Base-by-base conservation (phyloP, 2,113 vertebrate genomes). In the Pseudolaguvia tuberculata region DNA sequence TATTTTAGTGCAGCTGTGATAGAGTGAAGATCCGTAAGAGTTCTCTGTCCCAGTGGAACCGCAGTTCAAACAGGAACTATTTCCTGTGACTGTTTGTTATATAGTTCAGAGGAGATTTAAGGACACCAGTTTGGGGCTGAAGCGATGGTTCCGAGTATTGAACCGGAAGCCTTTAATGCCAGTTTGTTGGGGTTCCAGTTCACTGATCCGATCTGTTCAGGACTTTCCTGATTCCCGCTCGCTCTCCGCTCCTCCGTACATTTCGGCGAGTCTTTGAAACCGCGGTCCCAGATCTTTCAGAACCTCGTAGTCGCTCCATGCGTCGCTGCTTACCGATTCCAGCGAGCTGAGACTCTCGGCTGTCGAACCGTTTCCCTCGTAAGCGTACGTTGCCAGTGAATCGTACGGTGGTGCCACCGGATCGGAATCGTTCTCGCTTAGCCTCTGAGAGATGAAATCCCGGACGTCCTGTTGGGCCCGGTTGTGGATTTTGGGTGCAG, bases 201-300 rank as follows among this genome's bases (percentile, higher is more conserved):
- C 15, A 21, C 35, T 15, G 31, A 42, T 27, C 63, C 10, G 20
- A 8, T 7, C 51, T 13, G 2, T 53, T 39, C 8, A 66, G 27
- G 51, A 52, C 74, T 78, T 86, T 94, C 94, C 97, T 79, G 94
- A 94, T 87, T 96, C 94, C 80, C 88, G 91, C 88, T 95, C 94
- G 72, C 95, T 94, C 88, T 95, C 94, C 73, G 89, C 91, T 7
- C 91, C 85, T 0, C 95, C 95, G 25, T 98, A 98, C 96, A 98
- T 92, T 81, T 97, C 96, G 1, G 96, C 95, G 57, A 98, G 92
- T 88, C 96, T 98, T 87, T 94, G 95, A 87, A 98, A 98, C 0
- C 96, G 90, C 0, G 96, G 96, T 0, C 96, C 96, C 94, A 95
- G 95, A 85, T 98, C 95, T 81, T 94, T 95, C 77, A 98, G 92